phyloP scores from a whole-genome alignment of 92 coral and sea anemone species.

The Isaurus tuberculatus region DNA sequence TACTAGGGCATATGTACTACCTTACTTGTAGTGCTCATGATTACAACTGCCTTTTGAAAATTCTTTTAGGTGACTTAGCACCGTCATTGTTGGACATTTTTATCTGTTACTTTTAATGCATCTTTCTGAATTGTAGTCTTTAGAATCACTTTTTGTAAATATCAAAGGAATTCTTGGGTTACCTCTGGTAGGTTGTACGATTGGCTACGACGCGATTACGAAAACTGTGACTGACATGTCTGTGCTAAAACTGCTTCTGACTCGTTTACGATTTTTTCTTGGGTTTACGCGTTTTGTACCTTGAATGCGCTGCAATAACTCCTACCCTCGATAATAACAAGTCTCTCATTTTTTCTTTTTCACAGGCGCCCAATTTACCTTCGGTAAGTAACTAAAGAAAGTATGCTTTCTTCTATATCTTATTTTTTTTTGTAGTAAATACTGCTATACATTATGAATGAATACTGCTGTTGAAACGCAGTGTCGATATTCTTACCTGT shows the following conservation, averaged over 20 bases:
- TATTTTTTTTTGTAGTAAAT: background rate
- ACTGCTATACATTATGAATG: background rate
- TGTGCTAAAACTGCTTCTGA: too few relatives aligned
- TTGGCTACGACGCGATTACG: too few relatives aligned
- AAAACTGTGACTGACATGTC: too few relatives aligned
- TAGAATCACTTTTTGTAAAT: background rate
- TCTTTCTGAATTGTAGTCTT: background rate
- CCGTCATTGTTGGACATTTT: background rate
- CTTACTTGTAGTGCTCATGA: background rate
- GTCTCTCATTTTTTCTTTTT: constrained; percentile 10
- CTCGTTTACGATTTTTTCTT: too few relatives aligned
- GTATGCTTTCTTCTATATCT: background rate
- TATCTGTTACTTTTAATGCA: background rate
- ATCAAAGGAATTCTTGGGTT: too few relatives aligned
- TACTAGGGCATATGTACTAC: too few relatives aligned
- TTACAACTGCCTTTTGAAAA: background rate
- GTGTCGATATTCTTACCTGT: too few relatives aligned
- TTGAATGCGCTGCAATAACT: too few relatives aligned
- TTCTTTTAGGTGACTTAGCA: background rate
- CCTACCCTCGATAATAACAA: too few relatives aligned
- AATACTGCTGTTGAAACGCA: too few relatives aligned
- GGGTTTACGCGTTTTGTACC: too few relatives aligned
- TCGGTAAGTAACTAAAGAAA: constrained; percentile 48
- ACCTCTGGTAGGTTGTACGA: too few relatives aligned
- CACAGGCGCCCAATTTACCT: constrained; percentile 60